Percentiles rank a stretch among this genome's conserved stretches.
These are phyloP conservation scores for Sebastes diaconus DNA, from an alignment of 2,797 vertebrate species.

Conservation along the genomic window DNA sequence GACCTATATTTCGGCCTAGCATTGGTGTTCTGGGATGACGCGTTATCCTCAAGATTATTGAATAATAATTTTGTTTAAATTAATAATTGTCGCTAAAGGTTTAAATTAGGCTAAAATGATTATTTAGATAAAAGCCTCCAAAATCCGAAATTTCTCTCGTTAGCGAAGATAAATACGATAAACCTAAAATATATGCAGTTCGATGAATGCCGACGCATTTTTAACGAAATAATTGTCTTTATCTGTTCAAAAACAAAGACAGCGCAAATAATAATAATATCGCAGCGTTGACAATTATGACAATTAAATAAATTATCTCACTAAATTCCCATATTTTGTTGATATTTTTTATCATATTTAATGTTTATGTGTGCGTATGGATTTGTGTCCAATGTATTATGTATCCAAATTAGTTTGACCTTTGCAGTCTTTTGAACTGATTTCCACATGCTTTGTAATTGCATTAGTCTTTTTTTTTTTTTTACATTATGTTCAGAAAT, in stretches of 20 bases:
- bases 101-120: background rate
- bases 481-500: background rate
- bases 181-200: background rate
- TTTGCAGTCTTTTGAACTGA: background rate
- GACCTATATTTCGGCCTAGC: background rate
- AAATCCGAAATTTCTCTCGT: fast-evolving
- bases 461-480: background rate
- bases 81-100: background rate
- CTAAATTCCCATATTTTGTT: background rate
- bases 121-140: background rate
- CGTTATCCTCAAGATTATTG: background rate
- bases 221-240: background rate
- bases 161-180: background rate
- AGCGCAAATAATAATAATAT: background rate
- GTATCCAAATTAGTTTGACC: background rate
- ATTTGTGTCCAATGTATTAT: background rate
- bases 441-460: background rate
- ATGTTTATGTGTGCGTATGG: background rate
- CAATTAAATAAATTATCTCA: background rate
- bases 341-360: background rate
- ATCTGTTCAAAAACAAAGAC: background rate
- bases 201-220: background rate
- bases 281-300: background rate
- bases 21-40: background rate
- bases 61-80: background rate